Evolutionary conservation across 2,888 invertebrate genomes (phyloP).

Genomic region (Drosophila ezoana): DNA sequence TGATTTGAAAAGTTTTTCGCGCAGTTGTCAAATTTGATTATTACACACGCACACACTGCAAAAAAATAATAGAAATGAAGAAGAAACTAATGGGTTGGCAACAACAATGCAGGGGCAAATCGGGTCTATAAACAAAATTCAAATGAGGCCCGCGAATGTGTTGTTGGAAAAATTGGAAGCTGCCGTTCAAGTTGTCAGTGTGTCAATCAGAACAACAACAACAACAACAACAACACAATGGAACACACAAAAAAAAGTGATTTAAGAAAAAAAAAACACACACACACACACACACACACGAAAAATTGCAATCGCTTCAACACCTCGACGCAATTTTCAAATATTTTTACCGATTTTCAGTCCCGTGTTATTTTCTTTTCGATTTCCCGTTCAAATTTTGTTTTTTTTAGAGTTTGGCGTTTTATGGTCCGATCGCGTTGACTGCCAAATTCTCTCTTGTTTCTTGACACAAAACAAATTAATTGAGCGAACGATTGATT

Average conservation of each 20-base stretch:
- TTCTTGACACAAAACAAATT: slow-evolving; percentile 38
- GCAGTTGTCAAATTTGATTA: slow-evolving; percentile 78
- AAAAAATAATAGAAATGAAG: slow-evolving; percentile 29
- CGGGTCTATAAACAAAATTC: slow-evolving; percentile 28
- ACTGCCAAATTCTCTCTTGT: slow-evolving; percentile 45
- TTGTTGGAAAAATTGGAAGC: slow-evolving; percentile 38
- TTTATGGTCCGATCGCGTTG: slow-evolving; percentile 66
- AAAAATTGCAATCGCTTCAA: slow-evolving; percentile 54
- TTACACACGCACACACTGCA: slow-evolving; percentile 44
- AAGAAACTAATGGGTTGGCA: background rate
- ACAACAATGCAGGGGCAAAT: background rate
- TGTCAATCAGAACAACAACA: slow-evolving; percentile 45
- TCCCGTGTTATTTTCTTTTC: slow-evolving; percentile 13
- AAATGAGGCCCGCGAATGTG: slow-evolving; percentile 30
- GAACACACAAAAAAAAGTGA: slow-evolving; percentile 3
- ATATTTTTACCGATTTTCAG: slow-evolving; percentile 22
- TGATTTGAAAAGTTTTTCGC: slow-evolving; percentile 72
- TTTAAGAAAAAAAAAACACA: background rate
- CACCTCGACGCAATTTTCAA: slow-evolving; percentile 55
- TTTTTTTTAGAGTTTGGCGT: slow-evolving; percentile 36
- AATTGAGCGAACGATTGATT: slow-evolving; percentile 65
- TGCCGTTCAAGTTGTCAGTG: slow-evolving; percentile 56
- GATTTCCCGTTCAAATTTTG: slow-evolving; percentile 14
- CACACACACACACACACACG: background rate
- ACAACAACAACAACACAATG: slow-evolving; percentile 2